These are phyloP conservation scores for Parnassius orleans DNA, from an alignment of 2,888 invertebrate genomes.

Conservation along the genomic window DNA sequence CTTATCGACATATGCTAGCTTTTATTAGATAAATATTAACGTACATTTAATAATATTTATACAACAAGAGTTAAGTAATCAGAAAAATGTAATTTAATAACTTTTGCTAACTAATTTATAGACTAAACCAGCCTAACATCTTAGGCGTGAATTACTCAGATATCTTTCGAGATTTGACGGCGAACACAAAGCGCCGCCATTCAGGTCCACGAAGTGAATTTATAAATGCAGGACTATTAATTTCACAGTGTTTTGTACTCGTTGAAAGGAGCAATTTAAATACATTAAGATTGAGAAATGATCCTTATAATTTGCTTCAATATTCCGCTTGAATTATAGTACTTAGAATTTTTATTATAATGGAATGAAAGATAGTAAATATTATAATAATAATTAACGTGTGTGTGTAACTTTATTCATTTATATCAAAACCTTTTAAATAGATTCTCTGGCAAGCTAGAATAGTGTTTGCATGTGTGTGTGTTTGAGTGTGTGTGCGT, in stretches of 20 bases:
- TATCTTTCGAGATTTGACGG: conserved; percentile 25
- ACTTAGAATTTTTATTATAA: conserved; percentile 18
- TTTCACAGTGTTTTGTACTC: conserved; percentile 29
- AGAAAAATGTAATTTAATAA: not conserved
- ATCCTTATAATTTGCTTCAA: conserved; percentile 29
- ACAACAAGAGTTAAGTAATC: not conserved
- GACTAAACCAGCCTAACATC: conserved; percentile 6
- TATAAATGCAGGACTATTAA: conserved; percentile 28
- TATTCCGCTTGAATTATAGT: conserved; percentile 26
- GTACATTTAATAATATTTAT: too few species aligned
- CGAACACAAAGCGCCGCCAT: conserved; percentile 23
- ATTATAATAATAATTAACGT: too few species aligned
- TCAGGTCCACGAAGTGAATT: conserved; percentile 26
- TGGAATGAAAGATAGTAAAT: not conserved
- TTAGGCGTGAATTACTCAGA: conserved; percentile 22
- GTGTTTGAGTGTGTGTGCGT: too few species aligned
- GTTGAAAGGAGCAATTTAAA: conserved; percentile 29
- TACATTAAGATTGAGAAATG: conserved; percentile 29
- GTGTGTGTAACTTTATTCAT: too few species aligned
- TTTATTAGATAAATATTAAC: too few species aligned
- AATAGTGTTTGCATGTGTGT: too few species aligned
- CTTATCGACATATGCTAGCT: too few species aligned
- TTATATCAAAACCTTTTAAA: too few species aligned
- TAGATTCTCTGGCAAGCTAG: too few species aligned
- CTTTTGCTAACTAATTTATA: not conserved